These are phyloP conservation scores for Norana najaformis DNA, from an alignment of 2,888 invertebrate species.

Conservation along the genomic window DNA sequence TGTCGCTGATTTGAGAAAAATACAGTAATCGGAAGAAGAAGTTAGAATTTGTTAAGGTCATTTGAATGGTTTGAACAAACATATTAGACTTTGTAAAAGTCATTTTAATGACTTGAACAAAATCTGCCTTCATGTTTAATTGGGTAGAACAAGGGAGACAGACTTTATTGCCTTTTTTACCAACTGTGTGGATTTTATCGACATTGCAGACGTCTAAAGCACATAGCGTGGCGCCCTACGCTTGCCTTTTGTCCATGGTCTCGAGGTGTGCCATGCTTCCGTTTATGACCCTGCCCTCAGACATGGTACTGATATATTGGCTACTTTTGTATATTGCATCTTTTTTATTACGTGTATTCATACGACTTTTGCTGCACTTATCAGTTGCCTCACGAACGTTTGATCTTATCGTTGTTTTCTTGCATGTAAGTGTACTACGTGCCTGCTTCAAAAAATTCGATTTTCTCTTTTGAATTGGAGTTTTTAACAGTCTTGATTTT, in stretches of 20 bases:
- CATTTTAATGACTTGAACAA: not conserved
- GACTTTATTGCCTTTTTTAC: not conserved
- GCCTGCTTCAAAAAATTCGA: not conserved
- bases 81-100: not conserved
- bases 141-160: conserved; percentile 65
- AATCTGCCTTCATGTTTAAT: no score
- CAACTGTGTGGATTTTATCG: not conserved
- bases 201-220: conserved; percentile 23
- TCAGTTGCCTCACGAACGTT: not conserved
- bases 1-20: not conserved
- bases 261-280: conserved; percentile 18
- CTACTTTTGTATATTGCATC: conserved; percentile 4
- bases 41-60: not conserved
- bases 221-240: not conserved
- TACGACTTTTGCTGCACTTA: not conserved
- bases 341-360: not conserved
- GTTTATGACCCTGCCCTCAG: conserved; percentile 18
- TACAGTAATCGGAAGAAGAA: not conserved
- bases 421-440: not conserved
- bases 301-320: conserved; percentile 1
- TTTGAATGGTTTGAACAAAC: not conserved
- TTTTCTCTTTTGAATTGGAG: not conserved
- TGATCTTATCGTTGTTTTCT: not conserved
- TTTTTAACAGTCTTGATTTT: not conserved
- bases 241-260: conserved; percentile 15